Conservation (phyloP, 92 coral and sea anemone species). For the Epizoanthus ramosus region DNA sequence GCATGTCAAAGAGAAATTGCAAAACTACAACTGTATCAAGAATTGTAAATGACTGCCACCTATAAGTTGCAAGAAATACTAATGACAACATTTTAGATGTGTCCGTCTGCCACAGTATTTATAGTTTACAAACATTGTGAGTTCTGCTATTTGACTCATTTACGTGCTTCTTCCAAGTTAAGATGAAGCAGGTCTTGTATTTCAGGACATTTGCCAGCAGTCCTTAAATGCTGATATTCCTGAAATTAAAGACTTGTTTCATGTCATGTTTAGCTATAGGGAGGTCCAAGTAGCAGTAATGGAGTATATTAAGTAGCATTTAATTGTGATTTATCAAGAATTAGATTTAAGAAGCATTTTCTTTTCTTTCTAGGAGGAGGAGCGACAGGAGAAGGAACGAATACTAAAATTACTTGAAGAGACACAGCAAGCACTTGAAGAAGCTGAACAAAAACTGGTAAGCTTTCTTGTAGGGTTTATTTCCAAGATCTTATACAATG, state of each 20-base stretch:
- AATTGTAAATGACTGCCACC: neutral
- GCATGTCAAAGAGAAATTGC: neutral
- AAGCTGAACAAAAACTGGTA: conserved; percentile 94
- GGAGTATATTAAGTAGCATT: too few species aligned
- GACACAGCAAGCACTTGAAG: conserved; percentile 84
- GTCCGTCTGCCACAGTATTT: neutral
- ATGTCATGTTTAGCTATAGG: neutral
- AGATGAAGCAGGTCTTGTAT: neutral
- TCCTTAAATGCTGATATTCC: neutral
- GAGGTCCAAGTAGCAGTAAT: neutral
- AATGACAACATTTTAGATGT: neutral
- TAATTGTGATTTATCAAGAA: too few species aligned
- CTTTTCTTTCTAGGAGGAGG: conserved; percentile 81
- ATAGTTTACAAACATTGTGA: neutral
- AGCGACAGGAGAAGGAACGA: conserved; percentile 80
- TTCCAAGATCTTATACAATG: neutral
- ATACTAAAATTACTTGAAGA: conserved; percentile 82
- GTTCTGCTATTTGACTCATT: neutral
- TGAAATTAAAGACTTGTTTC: neutral
- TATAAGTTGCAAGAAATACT: too few species aligned
- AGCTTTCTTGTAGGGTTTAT: conserved; percentile 23
- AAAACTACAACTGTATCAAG: neutral
- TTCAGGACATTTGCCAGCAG: neutral
- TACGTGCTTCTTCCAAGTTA: conserved; percentile 18
- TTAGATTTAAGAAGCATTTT: neutral